Base-by-base conservation (phyloP, 2,113 vertebrate species). In the Myodes glareolus region DNA sequence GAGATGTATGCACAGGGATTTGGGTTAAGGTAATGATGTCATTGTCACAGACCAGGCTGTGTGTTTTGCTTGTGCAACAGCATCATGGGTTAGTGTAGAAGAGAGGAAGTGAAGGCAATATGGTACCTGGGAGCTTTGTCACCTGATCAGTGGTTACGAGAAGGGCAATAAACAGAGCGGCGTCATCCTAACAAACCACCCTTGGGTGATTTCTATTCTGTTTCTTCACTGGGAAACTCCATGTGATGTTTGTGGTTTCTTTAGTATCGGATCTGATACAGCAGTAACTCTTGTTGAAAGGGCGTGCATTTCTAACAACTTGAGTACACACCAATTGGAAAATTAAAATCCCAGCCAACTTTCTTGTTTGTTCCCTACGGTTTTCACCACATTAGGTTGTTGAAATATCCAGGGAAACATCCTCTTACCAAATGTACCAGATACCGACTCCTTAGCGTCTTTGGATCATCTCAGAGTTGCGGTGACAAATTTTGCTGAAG, bases 301-400 rank as follows among this genome's bases (percentile, higher is more conserved):
- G 36, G 27, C 82, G 0, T 47, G 13, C 84, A 75, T 90, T 89
- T 27, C n/a, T 52, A 55, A 75, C 7, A 47, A 27, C 6, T 80
- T 61, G 39, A 77, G n/a, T 68, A 73, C 21, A 82, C 8, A 29
- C 25, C 80, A 33, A 68, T 36, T 87, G 21, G 86, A 94, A 96
- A 96, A 68, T 96, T 33, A 84, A 91, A 78, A 63, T 72, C 23
- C 39, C 27, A 85, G 88, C 16, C 13, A 73, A 39, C 45, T 88
- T 88, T 88, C 39, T 12, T 39, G 27, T 70, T 90, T 82, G 52
- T 73, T 81, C 72, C 25, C 21, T 72, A n/a, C 5, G 16, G 21
- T 80, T 87, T 91, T 67, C 31, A 31, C 33, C 42, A 21, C n/a
- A 2, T 65, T 88, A 13, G 47, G 70, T 88, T 94, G 16, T 81